Base-by-base conservation (phyloP, 1,140 invertebrate species). In the Chironomus tepperi region DNA sequence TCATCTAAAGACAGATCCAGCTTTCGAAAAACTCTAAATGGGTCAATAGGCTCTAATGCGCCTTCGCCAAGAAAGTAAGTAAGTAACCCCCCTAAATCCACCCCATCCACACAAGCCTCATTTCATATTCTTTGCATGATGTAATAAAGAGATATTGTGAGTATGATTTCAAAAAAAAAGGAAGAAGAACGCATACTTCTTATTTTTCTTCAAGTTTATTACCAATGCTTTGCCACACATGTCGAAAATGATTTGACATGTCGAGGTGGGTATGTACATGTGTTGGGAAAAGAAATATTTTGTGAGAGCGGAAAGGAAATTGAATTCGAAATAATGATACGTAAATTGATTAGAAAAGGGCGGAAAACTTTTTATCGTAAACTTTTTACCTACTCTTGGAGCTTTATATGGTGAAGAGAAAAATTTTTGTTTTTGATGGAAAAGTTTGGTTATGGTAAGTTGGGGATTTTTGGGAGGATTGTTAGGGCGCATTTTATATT, bases 301-400 rank as follows among this genome's bases (percentile, higher is more conserved):
- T 34, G 24, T 34, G 12, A n/a, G 16, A 70, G 16, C 18, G 18
- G 19, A 19, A 8, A 21, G 65, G 65, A 70, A 70, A 70, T 70
- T 70, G 65, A 70, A 70, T 70, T 70, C 65, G 65, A 70, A 70
- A 70, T 70, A 70, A 70, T 70, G 65, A 70, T 70, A 70, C 65
- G 19, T 70, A 70, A 70, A 70, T 70, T 70, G 65, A 70, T 70
- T 70, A 70, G 7, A 70, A 70, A 18, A 21, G 65, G 47, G 47
- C 47, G 47, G 47, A 57, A 57, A 57, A 57, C 47, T 57, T 57
- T 47, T 15, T 12, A 12, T 57, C 47, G 12, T 57, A 57, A 57
- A 57, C 12, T 57, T 57, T 47, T 57, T n/a, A 12, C 47, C n/a
- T 57, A n/a, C n/a, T 57, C 47, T 47, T 3, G 43, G 47, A 57